Evolutionary conservation across 2,797 vertebrate species (phyloP).

Genomic region (Percopsis omiscomaycus): DNA sequence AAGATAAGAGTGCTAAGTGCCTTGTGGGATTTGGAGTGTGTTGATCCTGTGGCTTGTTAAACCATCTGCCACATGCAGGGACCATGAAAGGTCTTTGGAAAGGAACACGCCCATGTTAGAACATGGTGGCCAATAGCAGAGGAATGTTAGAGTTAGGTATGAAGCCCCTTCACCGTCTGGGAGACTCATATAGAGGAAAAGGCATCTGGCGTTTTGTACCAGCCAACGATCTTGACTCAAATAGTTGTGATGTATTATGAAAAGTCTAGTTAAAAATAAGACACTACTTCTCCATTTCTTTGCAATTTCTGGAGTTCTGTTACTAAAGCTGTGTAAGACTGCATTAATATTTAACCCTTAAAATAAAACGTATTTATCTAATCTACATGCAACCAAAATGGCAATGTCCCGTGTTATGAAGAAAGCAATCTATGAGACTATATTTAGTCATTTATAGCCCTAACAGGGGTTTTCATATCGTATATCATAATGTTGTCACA

Average conservation of each 20-base stretch:
- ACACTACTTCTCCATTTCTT: too few species aligned
- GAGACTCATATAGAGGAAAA: conserved; percentile 14
- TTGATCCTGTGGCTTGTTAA: conserved; percentile 23
- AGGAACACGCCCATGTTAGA: not conserved
- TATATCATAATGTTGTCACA: too few species aligned
- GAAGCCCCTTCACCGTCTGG: conserved; percentile 12
- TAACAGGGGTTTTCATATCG: too few species aligned
- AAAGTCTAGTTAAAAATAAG: too few species aligned
- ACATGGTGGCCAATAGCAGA: conserved; percentile 3
- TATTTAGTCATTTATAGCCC: too few species aligned
- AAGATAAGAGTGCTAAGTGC: conserved; percentile 3
- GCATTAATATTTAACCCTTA: too few species aligned
- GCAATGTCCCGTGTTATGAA: too few species aligned
- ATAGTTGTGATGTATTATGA: conserved; percentile 2
- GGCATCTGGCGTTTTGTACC: not conserved
- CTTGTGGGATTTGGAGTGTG: not conserved
- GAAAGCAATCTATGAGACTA: too few species aligned
- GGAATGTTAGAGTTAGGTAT: not conserved
- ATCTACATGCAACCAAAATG: too few species aligned
- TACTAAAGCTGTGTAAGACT: too few species aligned
- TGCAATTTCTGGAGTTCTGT: too few species aligned
- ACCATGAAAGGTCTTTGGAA: not conserved
- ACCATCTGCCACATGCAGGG: not conserved
- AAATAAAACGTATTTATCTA: too few species aligned
- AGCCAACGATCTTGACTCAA: conserved; percentile 2